These are phyloP conservation scores for Phragmatobia fuliginosa DNA, from an alignment of 2,888 invertebrate species.

Conservation along the genomic window DNA sequence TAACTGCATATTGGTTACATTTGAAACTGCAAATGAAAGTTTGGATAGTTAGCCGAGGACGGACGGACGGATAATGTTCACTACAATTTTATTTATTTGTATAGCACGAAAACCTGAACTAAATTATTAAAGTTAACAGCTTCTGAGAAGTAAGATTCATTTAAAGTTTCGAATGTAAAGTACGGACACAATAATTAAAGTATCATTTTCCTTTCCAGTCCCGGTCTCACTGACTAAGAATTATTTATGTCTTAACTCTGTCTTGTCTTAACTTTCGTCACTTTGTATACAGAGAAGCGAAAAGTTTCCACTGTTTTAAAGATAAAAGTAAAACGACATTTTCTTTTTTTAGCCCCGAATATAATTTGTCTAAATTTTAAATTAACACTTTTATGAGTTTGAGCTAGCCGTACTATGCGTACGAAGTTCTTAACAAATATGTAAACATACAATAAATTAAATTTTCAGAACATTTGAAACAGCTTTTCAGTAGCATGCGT, in stretches of 20 bases:
- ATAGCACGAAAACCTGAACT: too few species aligned
- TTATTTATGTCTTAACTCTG: background rate
- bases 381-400: background rate
- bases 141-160: conserved; percentile 6
- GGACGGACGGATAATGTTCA: too few species aligned
- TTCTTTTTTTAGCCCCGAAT: background rate
- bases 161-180: background rate
- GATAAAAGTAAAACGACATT: background rate
- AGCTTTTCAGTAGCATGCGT: too few species aligned
- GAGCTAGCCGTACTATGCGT: too few species aligned
- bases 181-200: background rate
- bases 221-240: background rate
- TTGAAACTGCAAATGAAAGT: too few species aligned
- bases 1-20: too few species aligned
- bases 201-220: background rate
- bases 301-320: background rate
- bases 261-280: background rate
- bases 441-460: too few species aligned
- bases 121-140: background rate
- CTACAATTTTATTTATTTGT: too few species aligned
- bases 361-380: background rate
- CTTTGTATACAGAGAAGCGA: background rate
- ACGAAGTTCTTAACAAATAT: too few species aligned
- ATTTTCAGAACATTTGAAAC: too few species aligned
- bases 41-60: too few species aligned